Percentiles rank a stretch among this genome's conserved stretches.
Conservation (phyloP, 2,888 invertebrate species). For the Cataglyphis rosenhaueri region DNA sequence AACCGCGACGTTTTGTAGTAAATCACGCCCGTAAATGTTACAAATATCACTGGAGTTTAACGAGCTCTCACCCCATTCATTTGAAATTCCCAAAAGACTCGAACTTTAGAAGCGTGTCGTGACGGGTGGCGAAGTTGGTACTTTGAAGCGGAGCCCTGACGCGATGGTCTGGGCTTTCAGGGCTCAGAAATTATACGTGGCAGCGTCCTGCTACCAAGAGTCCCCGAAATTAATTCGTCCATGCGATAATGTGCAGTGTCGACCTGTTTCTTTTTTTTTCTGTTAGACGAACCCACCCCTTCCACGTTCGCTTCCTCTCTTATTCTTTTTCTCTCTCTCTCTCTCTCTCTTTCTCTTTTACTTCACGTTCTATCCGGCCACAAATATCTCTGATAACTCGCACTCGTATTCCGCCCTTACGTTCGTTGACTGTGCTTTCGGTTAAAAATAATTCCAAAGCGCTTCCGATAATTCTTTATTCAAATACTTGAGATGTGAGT, state of each 20-base stretch:
- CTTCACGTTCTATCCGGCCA: constrained; percentile 16
- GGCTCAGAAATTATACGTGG: constrained; percentile 50
- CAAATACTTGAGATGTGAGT: constrained; percentile 2
- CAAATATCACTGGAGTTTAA: constrained; percentile 71
- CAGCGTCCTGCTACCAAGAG: constrained; percentile 50
- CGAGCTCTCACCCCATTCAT: constrained; percentile 57
- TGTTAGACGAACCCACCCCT: constrained; percentile 35
- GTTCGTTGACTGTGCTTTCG: neutral
- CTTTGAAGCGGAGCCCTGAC: constrained; percentile 51
- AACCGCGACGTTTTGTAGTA: constrained; percentile 62
- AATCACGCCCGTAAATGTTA: constrained; percentile 65
- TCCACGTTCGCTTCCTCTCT: constrained; percentile 6
- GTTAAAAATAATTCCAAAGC: constrained; percentile 43
- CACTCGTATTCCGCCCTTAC: neutral
- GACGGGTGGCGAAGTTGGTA: constrained; percentile 65
- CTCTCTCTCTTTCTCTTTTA: neutral
- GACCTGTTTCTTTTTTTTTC: constrained; percentile 35
- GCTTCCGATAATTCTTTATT: neutral
- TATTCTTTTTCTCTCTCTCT: neutral
- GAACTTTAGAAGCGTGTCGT: constrained; percentile 63
- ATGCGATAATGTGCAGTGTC: constrained; percentile 44
- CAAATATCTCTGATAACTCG: constrained; percentile 50
- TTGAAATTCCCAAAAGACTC: constrained; percentile 64
- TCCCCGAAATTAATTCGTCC: constrained; percentile 67
- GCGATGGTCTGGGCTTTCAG: constrained; percentile 33